These are phyloP conservation scores for Phyllostomus discolor DNA, from an alignment of 2,113 vertebrate species.

Conservation along the genomic window DNA sequence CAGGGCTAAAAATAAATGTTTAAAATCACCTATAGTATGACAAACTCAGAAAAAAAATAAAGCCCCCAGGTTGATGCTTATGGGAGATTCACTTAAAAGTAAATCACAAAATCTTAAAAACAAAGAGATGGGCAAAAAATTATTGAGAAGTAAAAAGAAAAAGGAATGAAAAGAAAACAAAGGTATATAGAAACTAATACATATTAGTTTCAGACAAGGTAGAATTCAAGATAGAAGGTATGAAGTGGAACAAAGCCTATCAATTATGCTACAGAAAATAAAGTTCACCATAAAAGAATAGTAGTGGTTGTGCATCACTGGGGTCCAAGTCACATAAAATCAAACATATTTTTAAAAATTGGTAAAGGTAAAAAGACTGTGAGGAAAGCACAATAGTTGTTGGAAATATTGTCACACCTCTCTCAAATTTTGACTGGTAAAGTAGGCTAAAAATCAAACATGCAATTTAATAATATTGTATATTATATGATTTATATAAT, in stretches of 20 bases:
- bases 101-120: slow-evolving; percentile 22
- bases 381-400: not conserved
- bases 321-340: not conserved
- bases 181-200: too few relatives aligned
- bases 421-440: not conserved
- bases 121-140: not conserved
- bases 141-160: not conserved
- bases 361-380: not conserved
- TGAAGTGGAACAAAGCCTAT: not conserved
- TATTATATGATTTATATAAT: too few relatives aligned
- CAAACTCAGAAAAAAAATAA: not conserved
- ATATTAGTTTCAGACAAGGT: not conserved
- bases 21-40: not conserved
- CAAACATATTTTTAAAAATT: not conserved
- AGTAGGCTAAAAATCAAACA: not conserved
- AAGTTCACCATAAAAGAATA: not conserved
- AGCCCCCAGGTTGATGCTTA: not conserved
- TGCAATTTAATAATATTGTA: not conserved
- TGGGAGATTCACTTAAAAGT: not conserved
- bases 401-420: not conserved
- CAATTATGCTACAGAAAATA: not conserved
- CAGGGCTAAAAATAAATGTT: slow-evolving; percentile 16
- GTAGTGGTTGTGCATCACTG: not conserved
- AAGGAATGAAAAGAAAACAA: not conserved
- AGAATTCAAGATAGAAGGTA: not conserved